These are phyloP conservation scores for Liasis olivaceus DNA, from an alignment of 2,797 vertebrate genomes.

Conservation along the genomic window DNA sequence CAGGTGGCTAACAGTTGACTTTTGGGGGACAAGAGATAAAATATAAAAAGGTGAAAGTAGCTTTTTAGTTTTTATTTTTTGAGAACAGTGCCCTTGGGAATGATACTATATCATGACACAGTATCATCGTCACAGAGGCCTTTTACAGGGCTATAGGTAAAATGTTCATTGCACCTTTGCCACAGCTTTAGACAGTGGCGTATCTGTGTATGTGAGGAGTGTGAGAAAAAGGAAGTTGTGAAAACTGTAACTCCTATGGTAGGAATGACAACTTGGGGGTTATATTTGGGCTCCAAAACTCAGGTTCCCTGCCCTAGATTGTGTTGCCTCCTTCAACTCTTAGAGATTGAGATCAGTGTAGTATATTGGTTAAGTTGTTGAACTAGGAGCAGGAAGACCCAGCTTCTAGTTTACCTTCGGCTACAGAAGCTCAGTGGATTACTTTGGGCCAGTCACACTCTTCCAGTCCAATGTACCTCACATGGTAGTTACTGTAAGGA, in stretches of 20 bases:
- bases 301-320: too few species aligned
- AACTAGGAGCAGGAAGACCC: too few species aligned
- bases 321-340: too few species aligned
- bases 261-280: background rate
- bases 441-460: too few species aligned
- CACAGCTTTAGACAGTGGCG: background rate
- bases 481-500: too few species aligned
- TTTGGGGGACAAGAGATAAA: background rate
- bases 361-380: too few species aligned
- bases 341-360: too few species aligned
- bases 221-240: background rate
- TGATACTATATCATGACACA: background rate
- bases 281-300: background rate
- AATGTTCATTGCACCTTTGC: background rate
- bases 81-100: too few species aligned
- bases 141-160: background rate
- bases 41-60: background rate
- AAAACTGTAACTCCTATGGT: background rate
- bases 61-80: background rate
- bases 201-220: background rate
- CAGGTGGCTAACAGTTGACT: background rate
- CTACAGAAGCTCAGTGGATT: too few species aligned
- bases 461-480: too few species aligned
- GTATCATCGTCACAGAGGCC: background rate
- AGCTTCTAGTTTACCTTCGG: too few species aligned